Evolutionary conservation across 2,797 vertebrate genomes (phyloP).

Genomic region (Acrossocheilus wenchowensis): DNA sequence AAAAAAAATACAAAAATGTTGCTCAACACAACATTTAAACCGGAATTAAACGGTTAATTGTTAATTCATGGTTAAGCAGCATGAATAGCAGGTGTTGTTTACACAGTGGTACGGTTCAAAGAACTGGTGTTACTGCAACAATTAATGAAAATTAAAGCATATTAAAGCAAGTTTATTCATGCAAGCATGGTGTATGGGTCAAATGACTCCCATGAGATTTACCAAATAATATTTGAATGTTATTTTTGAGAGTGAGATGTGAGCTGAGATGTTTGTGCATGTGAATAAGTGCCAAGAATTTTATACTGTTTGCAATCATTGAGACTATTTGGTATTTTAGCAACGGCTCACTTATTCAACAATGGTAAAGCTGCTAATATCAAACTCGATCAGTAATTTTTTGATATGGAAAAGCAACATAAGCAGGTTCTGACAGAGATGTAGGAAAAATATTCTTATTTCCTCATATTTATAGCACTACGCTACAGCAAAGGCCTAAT

Average conservation of each 20-base stretch:
- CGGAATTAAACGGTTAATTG: background rate
- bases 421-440: background rate
- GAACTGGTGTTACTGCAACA: background rate
- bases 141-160: background rate
- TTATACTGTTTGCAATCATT: background rate
- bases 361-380: constrained; percentile 44
- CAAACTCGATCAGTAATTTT: constrained; percentile 12
- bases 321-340: constrained; percentile 18
- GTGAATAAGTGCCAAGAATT: constrained; percentile 14
- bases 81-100: background rate
- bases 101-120: too few relatives aligned
- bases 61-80: background rate
- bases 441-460: background rate
- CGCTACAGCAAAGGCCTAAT: constrained; percentile 6
- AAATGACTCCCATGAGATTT: background rate
- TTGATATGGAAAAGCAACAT: background rate
- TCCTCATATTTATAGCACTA: background rate
- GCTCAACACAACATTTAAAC: background rate
- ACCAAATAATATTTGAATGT: background rate
- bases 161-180: background rate
- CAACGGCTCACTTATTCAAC: constrained; percentile 30
- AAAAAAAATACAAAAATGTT: background rate
- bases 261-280: constrained; percentile 1
- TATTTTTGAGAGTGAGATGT: background rate
- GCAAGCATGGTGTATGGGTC: background rate